Evolutionary conservation across 2,888 invertebrate genomes (phyloP).

Genomic region (Monoplex corrugatus): DNA sequence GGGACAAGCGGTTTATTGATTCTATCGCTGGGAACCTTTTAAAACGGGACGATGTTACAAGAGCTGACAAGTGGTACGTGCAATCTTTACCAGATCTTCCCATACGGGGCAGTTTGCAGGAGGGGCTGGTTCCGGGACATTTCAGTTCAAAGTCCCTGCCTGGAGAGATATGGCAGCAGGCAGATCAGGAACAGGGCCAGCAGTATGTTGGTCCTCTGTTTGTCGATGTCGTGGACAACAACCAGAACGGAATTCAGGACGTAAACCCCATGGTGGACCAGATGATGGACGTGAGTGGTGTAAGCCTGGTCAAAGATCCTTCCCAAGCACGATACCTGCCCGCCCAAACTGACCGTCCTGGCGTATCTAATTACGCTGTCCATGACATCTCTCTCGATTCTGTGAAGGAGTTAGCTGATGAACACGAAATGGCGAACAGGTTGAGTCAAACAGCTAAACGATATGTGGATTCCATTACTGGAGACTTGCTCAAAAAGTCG

Average conservation of each 20-base stretch:
- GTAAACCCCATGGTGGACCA: background rate
- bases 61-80: background rate
- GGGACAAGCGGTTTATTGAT: background rate
- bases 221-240: too few species aligned
- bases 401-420: too few species aligned
- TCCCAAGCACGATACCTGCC: conserved; percentile 8
- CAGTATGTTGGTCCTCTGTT: background rate
- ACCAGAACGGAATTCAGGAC: background rate
- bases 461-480: background rate
- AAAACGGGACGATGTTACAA: background rate
- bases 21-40: background rate
- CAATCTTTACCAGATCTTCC: background rate
- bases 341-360: too few species aligned
- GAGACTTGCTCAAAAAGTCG: background rate
- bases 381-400: too few species aligned
- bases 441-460: too few species aligned
- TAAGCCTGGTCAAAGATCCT: background rate
- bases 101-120: background rate
- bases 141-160: background rate
- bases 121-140: background rate
- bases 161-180: background rate
- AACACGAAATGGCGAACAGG: too few species aligned
- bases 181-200: background rate
- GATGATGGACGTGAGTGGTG: background rate
- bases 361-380: too few species aligned